These are phyloP conservation scores for Archips xylosteana DNA, from an alignment of 2,888 invertebrate genomes.

Conservation along the genomic window DNA sequence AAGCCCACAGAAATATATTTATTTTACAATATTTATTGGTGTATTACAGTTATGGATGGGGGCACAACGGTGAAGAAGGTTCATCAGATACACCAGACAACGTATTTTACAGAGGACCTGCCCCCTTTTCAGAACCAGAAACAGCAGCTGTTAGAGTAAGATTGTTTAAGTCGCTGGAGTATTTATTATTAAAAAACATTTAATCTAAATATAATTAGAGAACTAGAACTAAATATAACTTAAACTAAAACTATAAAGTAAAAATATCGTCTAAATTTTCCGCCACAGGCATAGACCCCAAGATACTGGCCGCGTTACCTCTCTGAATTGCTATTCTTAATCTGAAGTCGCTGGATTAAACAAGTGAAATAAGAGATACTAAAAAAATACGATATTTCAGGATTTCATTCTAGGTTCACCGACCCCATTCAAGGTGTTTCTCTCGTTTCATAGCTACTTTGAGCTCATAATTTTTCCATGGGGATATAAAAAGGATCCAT, in stretches of 20 bases:
- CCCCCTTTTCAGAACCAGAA: constrained; percentile 95
- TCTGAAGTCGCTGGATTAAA: neutral
- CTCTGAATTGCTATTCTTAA: too few species aligned
- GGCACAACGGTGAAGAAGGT: constrained; percentile 88
- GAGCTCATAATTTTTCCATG: constrained; percentile 80
- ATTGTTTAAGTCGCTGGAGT: neutral
- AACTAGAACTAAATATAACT: too few species aligned
- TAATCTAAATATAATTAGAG: too few species aligned
- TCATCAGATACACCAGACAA: constrained; percentile 92
- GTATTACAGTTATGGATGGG: constrained; percentile 90
- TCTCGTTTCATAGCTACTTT: constrained; percentile 79
- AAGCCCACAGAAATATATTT: too few species aligned
- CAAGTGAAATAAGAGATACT: neutral
- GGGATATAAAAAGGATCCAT: constrained; percentile 73
- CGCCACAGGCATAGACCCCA: too few species aligned
- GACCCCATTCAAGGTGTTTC: constrained; percentile 72
- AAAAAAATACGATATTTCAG: constrained; percentile 55
- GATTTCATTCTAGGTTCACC: constrained; percentile 70
- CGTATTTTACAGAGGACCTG: constrained; percentile 92
- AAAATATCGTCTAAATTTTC: too few species aligned
- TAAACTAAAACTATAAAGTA: too few species aligned
- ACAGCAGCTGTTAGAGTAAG: constrained; percentile 86
- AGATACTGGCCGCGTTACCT: too few species aligned
- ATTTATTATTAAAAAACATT: too few species aligned
- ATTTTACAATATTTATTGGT: neutral